These are phyloP conservation scores for Andricus curvator DNA, from an alignment of 2,888 invertebrate genomes.

Conservation along the genomic window DNA sequence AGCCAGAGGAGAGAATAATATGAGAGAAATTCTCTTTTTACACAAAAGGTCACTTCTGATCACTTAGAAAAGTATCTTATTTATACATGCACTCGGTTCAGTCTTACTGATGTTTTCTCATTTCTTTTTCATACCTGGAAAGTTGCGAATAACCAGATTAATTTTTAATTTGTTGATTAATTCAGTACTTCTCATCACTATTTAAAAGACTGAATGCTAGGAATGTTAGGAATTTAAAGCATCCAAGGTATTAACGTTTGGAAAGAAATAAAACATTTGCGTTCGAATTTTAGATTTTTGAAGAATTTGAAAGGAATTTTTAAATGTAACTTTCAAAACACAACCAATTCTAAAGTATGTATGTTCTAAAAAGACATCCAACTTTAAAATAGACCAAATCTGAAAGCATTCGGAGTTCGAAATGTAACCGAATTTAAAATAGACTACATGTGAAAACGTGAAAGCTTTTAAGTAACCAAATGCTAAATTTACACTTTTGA, in stretches of 20 bases:
- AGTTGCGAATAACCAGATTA: neutral
- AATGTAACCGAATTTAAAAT: neutral
- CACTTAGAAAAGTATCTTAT: neutral
- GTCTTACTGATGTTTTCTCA: neutral
- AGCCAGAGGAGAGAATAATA: neutral
- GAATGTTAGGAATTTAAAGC: no score
- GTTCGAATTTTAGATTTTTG: no score
- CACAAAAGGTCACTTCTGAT: neutral
- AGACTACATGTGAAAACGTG: constrained; percentile 1
- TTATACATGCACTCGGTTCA: neutral
- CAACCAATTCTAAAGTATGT: no score
- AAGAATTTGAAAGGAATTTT: no score
- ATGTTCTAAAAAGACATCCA: neutral
- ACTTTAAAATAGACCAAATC: constrained; percentile 2
- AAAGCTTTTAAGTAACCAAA: neutral
- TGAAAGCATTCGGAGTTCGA: no score
- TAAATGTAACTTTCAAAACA: neutral
- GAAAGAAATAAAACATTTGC: no score
- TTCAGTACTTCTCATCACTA: neutral
- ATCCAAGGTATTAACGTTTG: no score
- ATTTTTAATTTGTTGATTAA: no score
- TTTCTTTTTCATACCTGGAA: neutral
- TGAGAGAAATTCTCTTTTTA: neutral
- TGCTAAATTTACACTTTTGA: neutral
- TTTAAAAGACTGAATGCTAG: neutral